A percentile compares a stretch with the other conserved stretches of the same genome.
Evolutionary conservation across 2,113 vertebrate species (phyloP).

Genomic region (Lampris megalopsis): DNA sequence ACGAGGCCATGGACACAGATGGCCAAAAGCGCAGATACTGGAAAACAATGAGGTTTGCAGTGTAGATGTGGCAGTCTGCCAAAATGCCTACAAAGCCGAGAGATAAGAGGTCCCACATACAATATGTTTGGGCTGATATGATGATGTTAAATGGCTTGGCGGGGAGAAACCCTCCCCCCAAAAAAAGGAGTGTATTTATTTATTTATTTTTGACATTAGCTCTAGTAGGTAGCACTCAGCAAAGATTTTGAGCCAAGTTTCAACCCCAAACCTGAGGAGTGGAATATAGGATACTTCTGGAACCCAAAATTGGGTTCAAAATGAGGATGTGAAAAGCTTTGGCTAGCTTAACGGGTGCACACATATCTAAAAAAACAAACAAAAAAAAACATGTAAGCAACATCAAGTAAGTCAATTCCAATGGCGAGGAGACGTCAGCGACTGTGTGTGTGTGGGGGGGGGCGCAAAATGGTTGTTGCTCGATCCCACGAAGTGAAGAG

Average conservation of each 20-base stretch:
- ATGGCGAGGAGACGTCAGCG: too few species aligned
- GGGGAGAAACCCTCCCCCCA: background rate
- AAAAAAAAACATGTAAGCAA: too few species aligned
- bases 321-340: too few species aligned
- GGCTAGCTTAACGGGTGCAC: too few species aligned
- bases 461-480: too few species aligned
- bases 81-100: conserved; percentile 61
- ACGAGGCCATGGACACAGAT: conserved; percentile 64
- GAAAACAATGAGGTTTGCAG: conserved; percentile 62
- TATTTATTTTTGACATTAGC: background rate
- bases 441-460: too few species aligned
- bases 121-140: conserved; percentile 68
- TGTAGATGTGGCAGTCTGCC: conserved; percentile 49
- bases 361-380: too few species aligned
- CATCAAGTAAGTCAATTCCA: too few species aligned
- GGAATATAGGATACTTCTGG: too few species aligned
- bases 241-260: conserved; percentile 5
- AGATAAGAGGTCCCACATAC: conserved; percentile 53
- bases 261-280: too few species aligned
- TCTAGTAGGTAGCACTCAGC: background rate
- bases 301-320: too few species aligned
- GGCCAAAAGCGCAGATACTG: conserved; percentile 63
- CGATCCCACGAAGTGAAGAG: conserved; percentile 18
- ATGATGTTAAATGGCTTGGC: conserved; percentile 46
- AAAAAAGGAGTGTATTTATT: conserved; percentile 2